Evolutionary conservation across 2,797 vertebrate species (phyloP), one percentile per base, ranked within the genome.

Genomic region (Halcyon badia): DNA sequence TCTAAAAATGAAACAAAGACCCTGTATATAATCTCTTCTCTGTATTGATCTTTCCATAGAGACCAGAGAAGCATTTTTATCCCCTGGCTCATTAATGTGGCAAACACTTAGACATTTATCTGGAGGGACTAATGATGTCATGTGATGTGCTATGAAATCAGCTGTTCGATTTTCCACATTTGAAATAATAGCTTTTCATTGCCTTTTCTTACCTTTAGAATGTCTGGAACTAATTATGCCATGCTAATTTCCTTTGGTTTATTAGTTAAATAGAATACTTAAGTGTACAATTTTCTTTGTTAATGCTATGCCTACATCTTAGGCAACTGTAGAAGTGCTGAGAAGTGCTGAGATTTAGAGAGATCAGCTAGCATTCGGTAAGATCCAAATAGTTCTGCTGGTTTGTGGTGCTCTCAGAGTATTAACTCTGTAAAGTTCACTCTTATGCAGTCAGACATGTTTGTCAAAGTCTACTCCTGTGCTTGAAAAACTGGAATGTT

Each of bases 91-190:
- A 96, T 98, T 98, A 98, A 97, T 77, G 90, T 97, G 90, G 96
- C 68, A 95, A 95, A 95, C 83, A 75, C 91, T 96, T 96, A 95
- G 90, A 89, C 84, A 37, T 97, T 97, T 97, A 96, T 97, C 90
- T 96, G 83, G 76, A 87, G 94, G 95, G 96, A 97, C 87, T 95
- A 94, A 97, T 98, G 97, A 97, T 98, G 96, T 98, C 96, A 98
- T 96, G 70, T 89, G 46, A 35, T 65, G 85, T 91, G 89, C 79
- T 94, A 92, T 97, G 94, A 95, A 97, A 97, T 94, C 88, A 94
- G 76, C 66, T 85, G 52, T 88, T 97, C 33, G 9, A 93, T 98
- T 97, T 97, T 95, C 90, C 62, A 65, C 62, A 70, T 92, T 51
- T 31, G 37, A 89, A 98, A 97, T 86, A 73, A 89, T 51, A 78